Base-by-base conservation (phyloP, 2,888 invertebrate species). In the Xestia sexstrigata region DNA sequence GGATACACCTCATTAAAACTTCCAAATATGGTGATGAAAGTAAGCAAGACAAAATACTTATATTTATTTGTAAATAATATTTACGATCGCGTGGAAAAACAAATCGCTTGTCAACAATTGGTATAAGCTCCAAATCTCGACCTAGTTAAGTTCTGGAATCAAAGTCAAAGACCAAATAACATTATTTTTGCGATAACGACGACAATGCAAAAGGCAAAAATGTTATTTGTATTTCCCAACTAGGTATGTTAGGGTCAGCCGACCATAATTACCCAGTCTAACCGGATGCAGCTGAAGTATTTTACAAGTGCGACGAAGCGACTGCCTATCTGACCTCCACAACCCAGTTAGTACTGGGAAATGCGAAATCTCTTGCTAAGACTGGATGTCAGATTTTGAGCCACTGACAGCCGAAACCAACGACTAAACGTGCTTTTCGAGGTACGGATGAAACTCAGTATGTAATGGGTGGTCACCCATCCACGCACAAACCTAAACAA, bases 1-100 rank as follows among this genome's bases (percentile, higher is more conserved):
- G n/a, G 23, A 26, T 23, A 35, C 4, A 8, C 1, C 47, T 82
- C 67, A 70, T 84, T 74, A 79, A 84, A 79, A 79, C 35, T 78
- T 66, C 13, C 5, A 39, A 39, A 39, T 58, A 2, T 17, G 52
- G 45, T 52, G 35, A 52, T 60, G 35, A 52, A 35, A 45, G 5
- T 42, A 26, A 60, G 35, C 5, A 5, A 35, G 35, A 52, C 1
- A 20, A n/a, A 42, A 26, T 39, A 26, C 15, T 20, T 42, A 0
- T 23, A 42, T 9, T 20, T 60, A 26, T 42, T 42, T 55, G 15
- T 45, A 9, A 35, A 26, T 42, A 30, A 26, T 45, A 60, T 45
- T n/a, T 9, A 15, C n/a, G n/a, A 26, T 2, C 0, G 17, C 13
- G 17, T 35, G 11, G 2, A 9, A 66, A 39, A 13, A 5, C 2